phyloP scores from a whole-genome alignment of 2,797 vertebrate genomes.

The Pristis pectinata region DNA sequence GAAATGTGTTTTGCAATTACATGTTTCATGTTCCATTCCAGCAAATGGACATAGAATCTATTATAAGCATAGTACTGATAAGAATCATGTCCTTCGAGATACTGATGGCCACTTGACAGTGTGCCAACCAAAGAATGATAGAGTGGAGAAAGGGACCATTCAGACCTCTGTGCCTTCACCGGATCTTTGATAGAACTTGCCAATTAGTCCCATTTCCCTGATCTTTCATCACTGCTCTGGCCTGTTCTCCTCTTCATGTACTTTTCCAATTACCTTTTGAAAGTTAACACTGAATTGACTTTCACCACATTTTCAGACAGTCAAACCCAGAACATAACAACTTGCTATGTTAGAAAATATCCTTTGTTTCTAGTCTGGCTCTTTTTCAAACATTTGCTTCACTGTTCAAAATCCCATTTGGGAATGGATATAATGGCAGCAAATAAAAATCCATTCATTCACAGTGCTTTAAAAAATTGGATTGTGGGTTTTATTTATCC shows the following conservation, averaged over 20 bases:
- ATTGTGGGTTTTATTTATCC: background rate
- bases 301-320: background rate
- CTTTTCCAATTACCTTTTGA: background rate
- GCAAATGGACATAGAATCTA: background rate
- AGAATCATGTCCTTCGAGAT: background rate
- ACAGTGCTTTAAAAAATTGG: background rate
- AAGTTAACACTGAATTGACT: background rate
- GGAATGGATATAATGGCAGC: background rate
- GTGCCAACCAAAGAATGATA: background rate
- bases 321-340: background rate
- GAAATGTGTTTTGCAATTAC: too few species aligned
- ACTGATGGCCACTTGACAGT: background rate
- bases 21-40: background rate
- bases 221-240: background rate
- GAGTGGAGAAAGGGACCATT: background rate
- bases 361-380: background rate
- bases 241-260: background rate
- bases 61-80: background rate
- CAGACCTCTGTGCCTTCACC: background rate
- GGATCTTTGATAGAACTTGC: background rate
- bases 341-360: background rate
- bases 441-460: background rate
- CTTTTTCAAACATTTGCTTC: background rate
- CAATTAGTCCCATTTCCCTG: background rate
- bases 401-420: background rate